Percentiles rank a stretch among this genome's conserved stretches.
These are phyloP conservation scores for Stratiomys singularior DNA, from an alignment of 2,888 invertebrate genomes.

Conservation along the genomic window DNA sequence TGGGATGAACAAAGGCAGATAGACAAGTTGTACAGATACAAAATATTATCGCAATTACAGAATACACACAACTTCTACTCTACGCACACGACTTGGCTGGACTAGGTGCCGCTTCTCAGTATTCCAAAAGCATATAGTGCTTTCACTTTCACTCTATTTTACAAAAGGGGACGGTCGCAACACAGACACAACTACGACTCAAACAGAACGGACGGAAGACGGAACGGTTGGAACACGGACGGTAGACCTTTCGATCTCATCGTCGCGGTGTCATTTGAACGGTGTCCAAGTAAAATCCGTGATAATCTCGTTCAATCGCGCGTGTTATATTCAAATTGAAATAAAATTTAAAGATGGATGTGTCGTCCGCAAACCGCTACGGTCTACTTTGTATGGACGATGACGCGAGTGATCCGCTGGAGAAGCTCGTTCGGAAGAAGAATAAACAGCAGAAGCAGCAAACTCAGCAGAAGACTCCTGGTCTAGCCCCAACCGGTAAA, in stretches of 20 bases:
- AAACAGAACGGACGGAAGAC: slow-evolving; percentile 5
- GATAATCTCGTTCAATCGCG: slow-evolving; percentile 41
- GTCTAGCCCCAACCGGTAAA: slow-evolving; percentile 24
- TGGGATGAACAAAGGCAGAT: too few relatives aligned
- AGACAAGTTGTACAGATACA: too few relatives aligned
- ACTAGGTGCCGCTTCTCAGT: too few relatives aligned
- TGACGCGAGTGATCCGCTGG: slow-evolving; percentile 65
- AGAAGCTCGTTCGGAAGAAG: slow-evolving; percentile 63
- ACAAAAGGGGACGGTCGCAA: neutral
- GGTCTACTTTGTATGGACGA: slow-evolving; percentile 66
- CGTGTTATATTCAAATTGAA: slow-evolving; percentile 44
- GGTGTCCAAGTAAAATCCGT: slow-evolving; percentile 38
- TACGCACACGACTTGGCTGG: too few relatives aligned
- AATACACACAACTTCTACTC: too few relatives aligned
- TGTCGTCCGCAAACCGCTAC: slow-evolving; percentile 65
- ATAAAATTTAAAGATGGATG: slow-evolving; percentile 60
- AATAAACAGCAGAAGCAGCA: slow-evolving; percentile 56
- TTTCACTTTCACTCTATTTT: too few relatives aligned
- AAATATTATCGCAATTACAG: too few relatives aligned
- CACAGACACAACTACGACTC: neutral
- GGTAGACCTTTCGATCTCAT: slow-evolving; percentile 25
- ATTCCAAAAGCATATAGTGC: too few relatives aligned
- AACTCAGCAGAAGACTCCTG: slow-evolving; percentile 42
- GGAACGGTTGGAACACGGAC: slow-evolving; percentile 29
- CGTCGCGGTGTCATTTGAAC: neutral